These are phyloP conservation scores for Siniperca chuatsi DNA, from an alignment of 2,113 vertebrate genomes.

Conservation along the genomic window DNA sequence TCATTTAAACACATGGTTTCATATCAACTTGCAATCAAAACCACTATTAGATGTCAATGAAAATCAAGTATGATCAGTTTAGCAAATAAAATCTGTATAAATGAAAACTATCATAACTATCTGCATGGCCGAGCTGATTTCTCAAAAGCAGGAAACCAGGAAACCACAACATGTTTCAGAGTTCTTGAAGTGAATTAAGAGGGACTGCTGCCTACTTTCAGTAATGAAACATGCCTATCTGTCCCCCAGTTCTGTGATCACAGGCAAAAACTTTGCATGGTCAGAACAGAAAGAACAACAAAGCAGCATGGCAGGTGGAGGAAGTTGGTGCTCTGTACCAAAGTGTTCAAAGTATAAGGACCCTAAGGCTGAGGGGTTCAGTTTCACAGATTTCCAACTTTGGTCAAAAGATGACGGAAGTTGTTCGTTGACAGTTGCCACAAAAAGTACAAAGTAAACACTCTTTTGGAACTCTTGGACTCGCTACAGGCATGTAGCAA, in stretches of 20 bases:
- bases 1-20: neutral
- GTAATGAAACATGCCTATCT: neutral
- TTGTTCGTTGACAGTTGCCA: slow-evolving; percentile 24
- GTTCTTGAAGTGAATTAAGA: neutral
- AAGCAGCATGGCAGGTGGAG: neutral
- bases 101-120: neutral
- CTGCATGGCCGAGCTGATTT: neutral
- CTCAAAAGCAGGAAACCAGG: neutral
- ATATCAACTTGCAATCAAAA: neutral
- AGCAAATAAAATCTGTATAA: neutral
- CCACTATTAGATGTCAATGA: neutral
- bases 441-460: slow-evolving; percentile 53
- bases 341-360: neutral
- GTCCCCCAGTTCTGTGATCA: neutral
- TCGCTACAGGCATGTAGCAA: slow-evolving; percentile 25
- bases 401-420: slow-evolving; percentile 42
- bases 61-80: neutral
- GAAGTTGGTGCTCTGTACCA: neutral
- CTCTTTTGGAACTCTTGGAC: slow-evolving; percentile 33
- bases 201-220: neutral
- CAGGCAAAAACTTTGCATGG: neutral
- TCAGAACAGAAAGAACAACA: neutral
- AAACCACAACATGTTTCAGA: slow-evolving; percentile 7
- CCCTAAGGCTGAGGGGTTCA: neutral
- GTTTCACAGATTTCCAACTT: slow-evolving; percentile 46